Evolutionary conservation across 2,113 vertebrate genomes (phyloP), one percentile per base, ranked within the genome.

Genomic region (Lipotes vexillifer): DNA sequence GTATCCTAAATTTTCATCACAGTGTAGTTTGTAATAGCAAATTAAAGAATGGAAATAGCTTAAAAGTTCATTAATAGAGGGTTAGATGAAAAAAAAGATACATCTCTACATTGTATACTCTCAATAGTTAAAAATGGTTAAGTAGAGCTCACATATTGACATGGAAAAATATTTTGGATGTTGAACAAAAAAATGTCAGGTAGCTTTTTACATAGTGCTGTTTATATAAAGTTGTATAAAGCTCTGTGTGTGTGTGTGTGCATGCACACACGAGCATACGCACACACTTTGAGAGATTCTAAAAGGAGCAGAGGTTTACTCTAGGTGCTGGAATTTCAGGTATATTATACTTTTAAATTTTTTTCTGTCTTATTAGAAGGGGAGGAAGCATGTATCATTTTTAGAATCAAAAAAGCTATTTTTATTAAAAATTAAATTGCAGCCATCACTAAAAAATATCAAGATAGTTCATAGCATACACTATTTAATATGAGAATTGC

Each of bases 401-500:
- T 84, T 36, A 85, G 46, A 90, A 90, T 83, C 46, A 89, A 78
- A 84, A 68, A 92, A 89, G 14, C 41, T 71, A 33, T 88, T 96
- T 82, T 82, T 49, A 82, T 66, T 82, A 57, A 88, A 82, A 81
- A 72, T 36, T 52, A 44, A 69, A 77, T 31, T 69, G 31, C 12
- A 44, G 6, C 69, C 23, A 78, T 78, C n/a, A 81, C 8, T 85
- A 29, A 91, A 55, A 93, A 74, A n/a, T 74, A 46, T 92, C 66
- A 74, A 89, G 57, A 49, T 74, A 69, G 41, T 36, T 95, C n/a
- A 44, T 4, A 52, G 66, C 6, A 68, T 38, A 20, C 49, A 59
- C 21, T 66, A 33, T n/a, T 59, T 41, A 6, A 68, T 87, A 63
- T 69, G 17, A 11, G 52, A 66, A 68, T 61, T 57, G n/a, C 8